Conservation (phyloP, 2,113 vertebrate genomes). For the Opisthocomus hoazin region DNA sequence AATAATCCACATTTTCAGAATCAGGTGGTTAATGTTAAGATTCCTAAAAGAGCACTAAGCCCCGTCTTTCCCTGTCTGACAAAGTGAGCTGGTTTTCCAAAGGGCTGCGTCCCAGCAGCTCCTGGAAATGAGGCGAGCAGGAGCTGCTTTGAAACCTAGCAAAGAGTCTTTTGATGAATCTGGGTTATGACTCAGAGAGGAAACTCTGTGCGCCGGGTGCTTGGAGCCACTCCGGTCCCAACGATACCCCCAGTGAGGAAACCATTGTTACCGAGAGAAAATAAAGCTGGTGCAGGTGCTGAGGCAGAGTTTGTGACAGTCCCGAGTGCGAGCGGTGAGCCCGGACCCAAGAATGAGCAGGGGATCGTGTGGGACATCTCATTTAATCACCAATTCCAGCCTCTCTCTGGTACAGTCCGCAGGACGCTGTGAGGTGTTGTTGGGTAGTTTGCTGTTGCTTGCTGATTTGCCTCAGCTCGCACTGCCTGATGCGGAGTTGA, state of each 20-base stretch:
- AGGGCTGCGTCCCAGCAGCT: not conserved
- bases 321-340: not conserved
- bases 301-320: not conserved
- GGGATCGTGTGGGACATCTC: not conserved
- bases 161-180: not conserved
- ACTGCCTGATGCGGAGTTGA: not conserved
- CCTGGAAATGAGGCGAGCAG: not conserved
- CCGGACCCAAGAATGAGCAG: not conserved
- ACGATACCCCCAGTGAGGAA: not conserved
- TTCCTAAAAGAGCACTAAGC: not conserved
- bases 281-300: not conserved
- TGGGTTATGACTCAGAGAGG: slow-evolving; percentile 26
- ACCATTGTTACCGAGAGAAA: not conserved
- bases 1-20: not conserved
- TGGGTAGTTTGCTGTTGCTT: not conserved
- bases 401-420: not conserved
- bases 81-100: not conserved
- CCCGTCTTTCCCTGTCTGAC: not conserved
- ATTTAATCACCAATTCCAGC: not conserved
- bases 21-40: not conserved
- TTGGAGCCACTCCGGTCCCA: not conserved
- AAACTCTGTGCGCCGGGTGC: not conserved
- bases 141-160: not conserved
- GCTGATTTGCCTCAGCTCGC: not conserved
- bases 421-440: not conserved